Conservation (phyloP, 2,888 invertebrate species). For the Caenorhabditis drosophilae region DNA sequence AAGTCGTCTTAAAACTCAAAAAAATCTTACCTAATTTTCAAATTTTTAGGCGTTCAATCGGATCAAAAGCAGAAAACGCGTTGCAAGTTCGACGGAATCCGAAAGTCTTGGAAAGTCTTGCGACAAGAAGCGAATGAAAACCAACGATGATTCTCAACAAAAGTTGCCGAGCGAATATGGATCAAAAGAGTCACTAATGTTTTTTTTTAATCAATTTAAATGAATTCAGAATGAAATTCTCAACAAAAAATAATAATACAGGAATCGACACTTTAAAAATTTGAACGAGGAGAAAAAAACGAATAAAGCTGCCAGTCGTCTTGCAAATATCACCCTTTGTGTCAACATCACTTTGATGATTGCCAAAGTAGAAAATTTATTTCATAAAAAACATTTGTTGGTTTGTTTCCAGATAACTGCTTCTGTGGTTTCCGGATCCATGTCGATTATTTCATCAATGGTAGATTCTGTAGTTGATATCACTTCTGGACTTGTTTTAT, state of each 20-base stretch:
- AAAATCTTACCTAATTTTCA: too few relatives aligned
- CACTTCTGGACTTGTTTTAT: conserved; percentile 61
- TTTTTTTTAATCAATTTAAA: conserved; percentile 1
- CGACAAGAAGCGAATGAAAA: background rate
- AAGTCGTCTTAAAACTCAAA: conserved; percentile 29
- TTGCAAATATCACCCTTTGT: conserved; percentile 56
- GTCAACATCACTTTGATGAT: conserved; percentile 69
- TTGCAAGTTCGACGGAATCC: conserved; percentile 1
- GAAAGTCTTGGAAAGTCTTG: too few relatives aligned
- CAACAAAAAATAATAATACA: background rate
- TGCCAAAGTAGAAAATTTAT: conserved; percentile 28
- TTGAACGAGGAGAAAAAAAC: conserved; percentile 6
- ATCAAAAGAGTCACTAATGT: background rate
- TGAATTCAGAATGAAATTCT: too few relatives aligned
- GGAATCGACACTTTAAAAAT: conserved; percentile 4
- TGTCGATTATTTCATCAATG: conserved; percentile 72
- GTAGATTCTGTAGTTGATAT: conserved; percentile 72
- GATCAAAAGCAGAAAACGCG: conserved; percentile 1
- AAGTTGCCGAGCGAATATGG: background rate
- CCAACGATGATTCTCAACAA: background rate
- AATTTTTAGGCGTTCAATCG: conserved; percentile 3
- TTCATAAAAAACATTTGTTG: background rate
- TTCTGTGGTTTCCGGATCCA: conserved; percentile 71
- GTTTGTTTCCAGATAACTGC: conserved; percentile 62
- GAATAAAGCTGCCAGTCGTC: conserved; percentile 27